Conservation (phyloP, 2,113 vertebrate species). For the Microtus oregoni region DNA sequence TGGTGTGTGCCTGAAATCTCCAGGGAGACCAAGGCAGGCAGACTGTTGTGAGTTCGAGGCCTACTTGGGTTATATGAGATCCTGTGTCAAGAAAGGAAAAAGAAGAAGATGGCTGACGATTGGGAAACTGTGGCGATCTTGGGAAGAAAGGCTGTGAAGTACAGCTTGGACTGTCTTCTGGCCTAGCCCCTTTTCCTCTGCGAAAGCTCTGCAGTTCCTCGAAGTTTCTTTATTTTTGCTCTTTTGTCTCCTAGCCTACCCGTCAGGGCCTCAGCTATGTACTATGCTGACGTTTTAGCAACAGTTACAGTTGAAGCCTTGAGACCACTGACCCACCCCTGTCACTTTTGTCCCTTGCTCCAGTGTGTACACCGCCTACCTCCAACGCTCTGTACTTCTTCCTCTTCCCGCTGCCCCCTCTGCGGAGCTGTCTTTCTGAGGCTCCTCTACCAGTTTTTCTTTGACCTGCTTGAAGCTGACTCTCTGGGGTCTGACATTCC, state of each 20-base stretch:
- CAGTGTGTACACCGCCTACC: background rate
- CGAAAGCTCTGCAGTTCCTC: background rate
- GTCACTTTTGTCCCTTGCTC: no score
- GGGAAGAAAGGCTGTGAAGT: conserved; percentile 24
- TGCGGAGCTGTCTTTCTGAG: background rate
- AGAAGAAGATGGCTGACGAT: background rate
- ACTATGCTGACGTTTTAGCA: background rate
- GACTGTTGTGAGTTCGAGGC: background rate
- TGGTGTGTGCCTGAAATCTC: background rate
- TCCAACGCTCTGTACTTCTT: background rate
- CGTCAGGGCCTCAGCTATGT: background rate
- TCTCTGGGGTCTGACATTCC: conserved; percentile 78
- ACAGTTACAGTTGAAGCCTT: background rate
- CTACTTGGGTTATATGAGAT: background rate
- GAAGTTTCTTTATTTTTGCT: background rate
- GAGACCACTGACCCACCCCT: background rate
- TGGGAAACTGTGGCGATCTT: background rate
- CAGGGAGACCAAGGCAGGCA: background rate
- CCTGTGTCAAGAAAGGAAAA: background rate
- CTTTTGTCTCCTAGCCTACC: background rate
- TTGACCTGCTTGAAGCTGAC: conserved; percentile 21
- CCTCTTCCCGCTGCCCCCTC: background rate
- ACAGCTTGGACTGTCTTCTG: background rate
- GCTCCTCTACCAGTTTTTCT: conserved; percentile 15
- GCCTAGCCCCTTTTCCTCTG: background rate